Evolutionary conservation across 2,113 vertebrate species (phyloP), one percentile per base, ranked within the genome.

Genomic region (Aepyceros melampus): DNA sequence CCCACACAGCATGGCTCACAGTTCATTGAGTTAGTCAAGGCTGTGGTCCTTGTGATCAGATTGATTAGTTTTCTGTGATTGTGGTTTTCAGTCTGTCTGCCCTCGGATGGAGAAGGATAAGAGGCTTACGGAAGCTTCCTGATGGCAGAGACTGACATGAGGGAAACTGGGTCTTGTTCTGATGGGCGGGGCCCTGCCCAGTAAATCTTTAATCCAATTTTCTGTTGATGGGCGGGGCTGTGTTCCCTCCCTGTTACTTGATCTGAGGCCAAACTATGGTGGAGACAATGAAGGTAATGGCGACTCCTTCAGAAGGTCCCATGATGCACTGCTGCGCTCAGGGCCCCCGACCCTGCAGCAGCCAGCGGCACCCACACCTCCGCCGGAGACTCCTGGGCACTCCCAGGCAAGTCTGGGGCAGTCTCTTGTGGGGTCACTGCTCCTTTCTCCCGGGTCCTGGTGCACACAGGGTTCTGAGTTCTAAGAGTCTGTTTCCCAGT

Each of bases 261-360:
- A 19, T n/a, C 33, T 36, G 33, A 67, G 8, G 64, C 16, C 33
- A 67, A n/a, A 67, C 33, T 19, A 1, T 0, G 16, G 16, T 19
- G 33, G 33, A 10, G 33, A 9, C 0, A 10, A 19, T 21, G 33
- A 19, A 19, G 64, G 19, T 1, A 36, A 5, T 2, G 64, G 64
- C 2, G 14, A 0, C 33, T 67, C 33, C 33, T 67, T 67, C 8
- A 21, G 16, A n/a, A 36, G 8, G 64, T 0, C 33, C 64, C 64
- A 9, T 1, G 1, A 8, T 3, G 16, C 3, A 19, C 62, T 5
- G 62, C 62, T 1, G 16, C 1, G 1, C 62, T 19, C 64, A 19
- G 64, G 5, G 33, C 16, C 64, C 62, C 64, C 16, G 25, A 10
- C 33, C 64, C 64, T 67, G 33, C 64, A 19, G 64, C 33, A n/a